These are phyloP conservation scores for Hanleya hanleyi DNA, from an alignment of 2,888 invertebrate species.

Conservation along the genomic window DNA sequence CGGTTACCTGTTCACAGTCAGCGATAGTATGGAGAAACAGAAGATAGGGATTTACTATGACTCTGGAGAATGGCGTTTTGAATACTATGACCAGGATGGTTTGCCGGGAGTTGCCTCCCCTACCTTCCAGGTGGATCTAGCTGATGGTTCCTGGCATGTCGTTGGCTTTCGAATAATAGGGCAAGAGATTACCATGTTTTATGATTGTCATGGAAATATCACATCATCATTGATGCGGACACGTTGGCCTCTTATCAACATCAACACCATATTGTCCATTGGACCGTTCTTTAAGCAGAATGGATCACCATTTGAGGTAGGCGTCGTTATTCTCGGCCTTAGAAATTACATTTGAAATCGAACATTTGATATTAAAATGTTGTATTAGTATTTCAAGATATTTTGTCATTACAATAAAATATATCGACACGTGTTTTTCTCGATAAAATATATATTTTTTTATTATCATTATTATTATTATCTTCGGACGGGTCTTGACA, in stretches of 20 bases:
- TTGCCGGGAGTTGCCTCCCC: slow-evolving; percentile 34
- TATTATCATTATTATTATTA: too few relatives aligned
- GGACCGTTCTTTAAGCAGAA: slow-evolving; percentile 58
- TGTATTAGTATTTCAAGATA: too few relatives aligned
- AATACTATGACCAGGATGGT: slow-evolving; percentile 41
- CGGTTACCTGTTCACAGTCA: slow-evolving; percentile 60
- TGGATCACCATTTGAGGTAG: slow-evolving; percentile 57
- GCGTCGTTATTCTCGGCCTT: neutral
- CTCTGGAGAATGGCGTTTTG: slow-evolving; percentile 30
- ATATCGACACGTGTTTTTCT: too few relatives aligned
- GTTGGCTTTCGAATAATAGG: slow-evolving; percentile 51
- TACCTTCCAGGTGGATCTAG: slow-evolving; percentile 44
- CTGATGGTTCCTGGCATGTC: slow-evolving; percentile 57
- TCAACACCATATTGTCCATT: slow-evolving; percentile 52
- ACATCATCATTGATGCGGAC: slow-evolving; percentile 29
- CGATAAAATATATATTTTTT: too few relatives aligned
- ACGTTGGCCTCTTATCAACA: slow-evolving; percentile 1
- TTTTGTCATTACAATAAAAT: too few relatives aligned
- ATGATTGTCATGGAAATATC: slow-evolving; percentile 51
- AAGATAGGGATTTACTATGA: slow-evolving; percentile 47
- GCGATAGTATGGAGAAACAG: slow-evolving; percentile 53
- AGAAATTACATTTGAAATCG: neutral
- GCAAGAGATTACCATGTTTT: slow-evolving; percentile 44
- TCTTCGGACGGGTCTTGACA: too few relatives aligned
- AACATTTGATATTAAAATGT: too few relatives aligned